Conservation (phyloP, 2,888 invertebrate species). For the Chaetogeoica ovagalla region DNA sequence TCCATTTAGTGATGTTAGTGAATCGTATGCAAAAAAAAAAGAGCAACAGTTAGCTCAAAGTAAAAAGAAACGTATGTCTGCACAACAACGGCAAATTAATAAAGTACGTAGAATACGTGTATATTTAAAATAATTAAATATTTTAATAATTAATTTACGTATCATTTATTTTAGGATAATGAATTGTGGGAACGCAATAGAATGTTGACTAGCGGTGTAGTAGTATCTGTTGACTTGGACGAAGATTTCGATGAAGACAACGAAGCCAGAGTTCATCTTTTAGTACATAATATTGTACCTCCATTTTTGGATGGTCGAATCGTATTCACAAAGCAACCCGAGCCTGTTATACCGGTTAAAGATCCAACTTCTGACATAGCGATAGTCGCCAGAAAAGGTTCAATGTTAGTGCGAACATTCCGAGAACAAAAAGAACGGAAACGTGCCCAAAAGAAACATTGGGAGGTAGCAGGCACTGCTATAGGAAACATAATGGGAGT, state of each 20-base stretch:
- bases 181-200: slow-evolving; percentile 98
- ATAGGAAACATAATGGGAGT: slow-evolving; percentile 97
- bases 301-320: slow-evolving; percentile 98
- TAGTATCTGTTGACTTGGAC: slow-evolving; percentile 82
- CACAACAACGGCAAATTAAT: slow-evolving; percentile 94
- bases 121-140: not conserved
- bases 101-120: slow-evolving; percentile 62
- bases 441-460: slow-evolving; percentile 97
- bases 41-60: slow-evolving; percentile 90
- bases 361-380: slow-evolving; percentile 99
- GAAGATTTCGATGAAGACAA: slow-evolving; percentile 96
- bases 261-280: slow-evolving; percentile 89
- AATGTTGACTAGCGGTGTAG: slow-evolving; percentile 93
- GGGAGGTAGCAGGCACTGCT: slow-evolving; percentile 96
- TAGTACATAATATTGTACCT: slow-evolving; percentile 97
- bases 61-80: slow-evolving; percentile 89
- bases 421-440: slow-evolving; percentile 96
- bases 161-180: slow-evolving; percentile 70
- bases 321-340: slow-evolving; percentile 98
- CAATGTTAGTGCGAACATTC: slow-evolving; percentile 82
- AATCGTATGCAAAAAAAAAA: slow-evolving; percentile 90
- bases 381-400: slow-evolving; percentile 90
- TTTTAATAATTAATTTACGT: not conserved
- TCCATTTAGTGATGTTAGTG: slow-evolving; percentile 85
- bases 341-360: slow-evolving; percentile 94